Conservation (phyloP, 1,140 invertebrate species). For the Brachionus plicatilis region DNA sequence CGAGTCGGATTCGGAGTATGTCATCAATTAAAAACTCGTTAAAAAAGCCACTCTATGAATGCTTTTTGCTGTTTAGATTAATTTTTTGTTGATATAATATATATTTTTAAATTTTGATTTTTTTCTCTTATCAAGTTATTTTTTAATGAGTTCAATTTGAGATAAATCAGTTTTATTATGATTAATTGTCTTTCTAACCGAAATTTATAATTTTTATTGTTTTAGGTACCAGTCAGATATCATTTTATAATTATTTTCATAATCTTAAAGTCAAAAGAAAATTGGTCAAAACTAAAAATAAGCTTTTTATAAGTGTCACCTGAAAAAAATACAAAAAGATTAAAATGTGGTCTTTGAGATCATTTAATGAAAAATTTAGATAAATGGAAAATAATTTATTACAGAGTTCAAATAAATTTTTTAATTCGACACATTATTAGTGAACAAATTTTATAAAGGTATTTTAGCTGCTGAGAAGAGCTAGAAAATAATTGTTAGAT, state of each 20-base stretch:
- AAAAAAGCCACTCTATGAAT: not conserved
- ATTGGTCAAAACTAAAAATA: no score
- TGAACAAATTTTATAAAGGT: no score
- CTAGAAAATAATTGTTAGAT: no score
- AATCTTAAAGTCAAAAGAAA: not conserved
- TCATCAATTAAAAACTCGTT: not conserved
- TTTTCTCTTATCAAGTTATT: not conserved
- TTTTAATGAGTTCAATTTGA: not conserved
- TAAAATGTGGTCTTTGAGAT: no score
- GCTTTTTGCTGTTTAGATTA: not conserved
- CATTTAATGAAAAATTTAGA: no score
- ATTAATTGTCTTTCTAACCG: not conserved
- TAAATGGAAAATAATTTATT: no score
- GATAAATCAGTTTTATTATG: not conserved
- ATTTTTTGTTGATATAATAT: not conserved
- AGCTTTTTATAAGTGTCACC: no score
- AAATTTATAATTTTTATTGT: not conserved
- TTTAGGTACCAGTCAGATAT: not conserved
- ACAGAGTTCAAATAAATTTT: no score
- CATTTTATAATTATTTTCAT: not conserved
- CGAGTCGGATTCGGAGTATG: not conserved
- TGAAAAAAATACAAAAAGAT: no score
- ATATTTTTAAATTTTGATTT: not conserved
- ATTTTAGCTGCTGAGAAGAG: no score
- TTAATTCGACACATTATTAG: no score